These are phyloP conservation scores for Thamnophis elegans DNA, from an alignment of 2,797 vertebrate species.

Conservation along the genomic window DNA sequence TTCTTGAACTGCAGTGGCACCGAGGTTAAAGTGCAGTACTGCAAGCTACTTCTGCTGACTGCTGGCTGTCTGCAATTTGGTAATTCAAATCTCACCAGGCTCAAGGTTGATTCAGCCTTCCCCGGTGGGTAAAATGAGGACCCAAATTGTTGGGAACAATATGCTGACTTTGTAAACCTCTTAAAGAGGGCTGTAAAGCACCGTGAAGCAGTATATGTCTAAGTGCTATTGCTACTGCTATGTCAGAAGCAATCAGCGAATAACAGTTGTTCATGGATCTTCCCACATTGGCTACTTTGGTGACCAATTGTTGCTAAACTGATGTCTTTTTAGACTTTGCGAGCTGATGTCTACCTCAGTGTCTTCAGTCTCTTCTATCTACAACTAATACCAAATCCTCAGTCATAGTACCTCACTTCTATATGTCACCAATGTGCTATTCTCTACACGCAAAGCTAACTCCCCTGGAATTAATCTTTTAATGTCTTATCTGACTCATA, in stretches of 20 bases:
- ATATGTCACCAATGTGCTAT: not conserved
- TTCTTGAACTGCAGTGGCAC: too few relatives aligned
- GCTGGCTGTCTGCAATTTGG: too few relatives aligned
- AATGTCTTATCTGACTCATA: not conserved
- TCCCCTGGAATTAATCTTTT: not conserved
- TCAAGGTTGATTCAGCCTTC: too few relatives aligned
- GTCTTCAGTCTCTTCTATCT: not conserved
- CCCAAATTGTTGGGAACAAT: too few relatives aligned
- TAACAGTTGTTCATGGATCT: not conserved
- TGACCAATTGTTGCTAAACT: not conserved
- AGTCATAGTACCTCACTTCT: not conserved
- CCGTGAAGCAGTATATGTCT: too few relatives aligned
- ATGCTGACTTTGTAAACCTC: too few relatives aligned
- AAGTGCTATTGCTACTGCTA: not conserved
- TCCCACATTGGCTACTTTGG: not conserved
- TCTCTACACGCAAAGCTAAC: not conserved
- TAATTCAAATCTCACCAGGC: too few relatives aligned
- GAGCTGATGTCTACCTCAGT: not conserved
- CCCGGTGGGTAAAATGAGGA: too few relatives aligned
- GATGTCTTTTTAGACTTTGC: not conserved
- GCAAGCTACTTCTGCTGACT: too few relatives aligned
- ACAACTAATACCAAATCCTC: not conserved
- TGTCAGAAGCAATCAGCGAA: not conserved
- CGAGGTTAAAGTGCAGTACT: too few relatives aligned
- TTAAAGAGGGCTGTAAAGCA: too few relatives aligned